These are phyloP conservation scores for Pygoscelis adeliae DNA, from an alignment of 2,113 vertebrate genomes.

Conservation along the genomic window DNA sequence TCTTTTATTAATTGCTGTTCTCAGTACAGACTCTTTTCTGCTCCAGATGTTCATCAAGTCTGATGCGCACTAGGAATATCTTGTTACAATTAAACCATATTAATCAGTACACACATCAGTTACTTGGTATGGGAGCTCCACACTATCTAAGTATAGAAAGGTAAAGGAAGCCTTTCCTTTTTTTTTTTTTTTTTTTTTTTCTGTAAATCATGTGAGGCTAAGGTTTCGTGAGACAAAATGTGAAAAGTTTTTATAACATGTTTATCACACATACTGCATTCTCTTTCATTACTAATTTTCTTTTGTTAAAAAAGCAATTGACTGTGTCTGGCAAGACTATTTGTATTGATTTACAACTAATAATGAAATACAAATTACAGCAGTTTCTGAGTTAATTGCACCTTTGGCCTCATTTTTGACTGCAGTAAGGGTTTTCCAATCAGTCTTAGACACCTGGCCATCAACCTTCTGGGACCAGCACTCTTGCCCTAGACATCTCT, in stretches of 20 bases:
- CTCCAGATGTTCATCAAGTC: constrained; percentile 17
- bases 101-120: background rate
- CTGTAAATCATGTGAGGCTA: background rate
- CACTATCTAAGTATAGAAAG: background rate
- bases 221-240: background rate
- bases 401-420: constrained; percentile 47
- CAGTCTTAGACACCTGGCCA: constrained; percentile 9
- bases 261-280: background rate
- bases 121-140: background rate
- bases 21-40: background rate
- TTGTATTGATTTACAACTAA: constrained; percentile 54
- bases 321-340: constrained; percentile 29
- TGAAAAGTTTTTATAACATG: background rate
- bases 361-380: constrained; percentile 48
- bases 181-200: background rate
- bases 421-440: constrained; percentile 15
- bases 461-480: background rate
- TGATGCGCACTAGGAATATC: background rate
- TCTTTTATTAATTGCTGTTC: constrained; percentile 1
- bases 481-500: background rate
- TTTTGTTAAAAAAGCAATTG: constrained; percentile 50
- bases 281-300: constrained; percentile 33
- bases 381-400: constrained; percentile 52
- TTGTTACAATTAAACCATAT: constrained; percentile 2
- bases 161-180: background rate